These are phyloP conservation scores for Pseudococcus longispinus DNA, from an alignment of 2,888 invertebrate genomes.

Conservation along the genomic window DNA sequence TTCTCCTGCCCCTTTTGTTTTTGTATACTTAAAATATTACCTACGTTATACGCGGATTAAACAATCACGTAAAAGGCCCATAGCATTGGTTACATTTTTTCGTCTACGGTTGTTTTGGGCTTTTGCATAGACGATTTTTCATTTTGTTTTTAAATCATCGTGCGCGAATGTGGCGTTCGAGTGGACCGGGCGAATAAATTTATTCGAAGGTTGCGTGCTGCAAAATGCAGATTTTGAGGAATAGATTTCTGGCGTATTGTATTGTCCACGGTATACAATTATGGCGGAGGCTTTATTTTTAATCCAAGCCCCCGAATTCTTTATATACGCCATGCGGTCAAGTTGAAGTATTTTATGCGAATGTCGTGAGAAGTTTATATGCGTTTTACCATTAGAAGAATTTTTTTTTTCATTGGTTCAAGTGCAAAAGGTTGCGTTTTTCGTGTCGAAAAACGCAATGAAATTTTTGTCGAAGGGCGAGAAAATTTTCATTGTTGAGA, in stretches of 20 bases:
- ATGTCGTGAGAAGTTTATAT: background rate
- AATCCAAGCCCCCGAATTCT: background rate
- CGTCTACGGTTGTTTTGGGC: background rate
- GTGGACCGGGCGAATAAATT: background rate
- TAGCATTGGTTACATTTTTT: background rate
- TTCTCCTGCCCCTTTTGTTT: constrained; percentile 27
- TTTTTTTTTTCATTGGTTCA: background rate
- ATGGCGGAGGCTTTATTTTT: background rate
- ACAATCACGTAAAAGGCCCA: background rate
- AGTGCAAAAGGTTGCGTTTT: constrained; percentile 12
- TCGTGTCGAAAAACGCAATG: background rate
- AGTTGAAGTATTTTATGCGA: constrained; percentile 3
- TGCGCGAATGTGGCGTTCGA: background rate
- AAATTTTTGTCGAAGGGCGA: background rate
- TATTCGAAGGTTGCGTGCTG: background rate
- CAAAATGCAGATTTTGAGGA: background rate
- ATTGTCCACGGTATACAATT: background rate
- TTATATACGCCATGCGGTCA: background rate
- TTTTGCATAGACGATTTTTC: background rate
- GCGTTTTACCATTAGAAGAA: background rate
- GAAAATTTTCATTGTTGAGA: background rate
- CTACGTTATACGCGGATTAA: background rate
- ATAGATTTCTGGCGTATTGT: background rate
- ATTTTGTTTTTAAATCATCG: background rate
- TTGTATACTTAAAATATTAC: background rate